Conservation (phyloP, 2,888 invertebrate genomes). For the Megastigmus dorsalis region DNA sequence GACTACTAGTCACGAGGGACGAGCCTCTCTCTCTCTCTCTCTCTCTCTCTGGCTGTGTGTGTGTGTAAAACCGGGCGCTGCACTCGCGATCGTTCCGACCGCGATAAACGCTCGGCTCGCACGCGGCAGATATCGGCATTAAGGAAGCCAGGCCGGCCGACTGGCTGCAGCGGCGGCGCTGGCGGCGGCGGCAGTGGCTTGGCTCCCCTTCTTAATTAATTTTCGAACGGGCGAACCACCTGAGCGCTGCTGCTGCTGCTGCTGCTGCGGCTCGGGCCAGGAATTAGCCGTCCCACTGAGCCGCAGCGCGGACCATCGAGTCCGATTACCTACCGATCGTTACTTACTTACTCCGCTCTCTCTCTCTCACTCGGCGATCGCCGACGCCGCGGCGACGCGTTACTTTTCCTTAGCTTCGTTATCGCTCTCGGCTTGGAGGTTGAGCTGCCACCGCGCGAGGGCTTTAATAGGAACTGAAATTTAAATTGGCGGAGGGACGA, state of each 20-base stretch:
- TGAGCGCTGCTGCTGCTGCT: too few species aligned
- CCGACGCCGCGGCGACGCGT: too few species aligned
- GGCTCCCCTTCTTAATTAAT: constrained; percentile 40
- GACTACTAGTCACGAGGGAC: too few species aligned
- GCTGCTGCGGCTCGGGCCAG: neutral
- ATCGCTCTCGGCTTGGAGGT: neutral
- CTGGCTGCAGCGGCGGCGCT: neutral
- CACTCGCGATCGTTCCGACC: too few species aligned
- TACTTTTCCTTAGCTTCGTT: constrained; percentile 19
- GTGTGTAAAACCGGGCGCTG: neutral
- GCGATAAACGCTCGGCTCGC: neutral
- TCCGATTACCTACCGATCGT: constrained; percentile 15
- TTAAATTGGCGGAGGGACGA: constrained; percentile 24
- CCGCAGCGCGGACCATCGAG: neutral
- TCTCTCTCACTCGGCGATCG: neutral
- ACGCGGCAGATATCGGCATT: too few species aligned
- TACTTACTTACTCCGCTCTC: neutral
- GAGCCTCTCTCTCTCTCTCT: too few species aligned
- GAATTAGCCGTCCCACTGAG: constrained; percentile 24
- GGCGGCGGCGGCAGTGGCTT: too few species aligned
- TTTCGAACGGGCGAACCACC: constrained; percentile 27
- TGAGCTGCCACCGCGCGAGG: neutral
- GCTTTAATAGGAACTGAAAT: constrained; percentile 32
- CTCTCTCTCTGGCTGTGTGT: too few species aligned
- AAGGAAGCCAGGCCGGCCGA: too few species aligned